These are phyloP conservation scores for Cephus nigrinus DNA, from an alignment of 2,888 invertebrate genomes.

Conservation along the genomic window DNA sequence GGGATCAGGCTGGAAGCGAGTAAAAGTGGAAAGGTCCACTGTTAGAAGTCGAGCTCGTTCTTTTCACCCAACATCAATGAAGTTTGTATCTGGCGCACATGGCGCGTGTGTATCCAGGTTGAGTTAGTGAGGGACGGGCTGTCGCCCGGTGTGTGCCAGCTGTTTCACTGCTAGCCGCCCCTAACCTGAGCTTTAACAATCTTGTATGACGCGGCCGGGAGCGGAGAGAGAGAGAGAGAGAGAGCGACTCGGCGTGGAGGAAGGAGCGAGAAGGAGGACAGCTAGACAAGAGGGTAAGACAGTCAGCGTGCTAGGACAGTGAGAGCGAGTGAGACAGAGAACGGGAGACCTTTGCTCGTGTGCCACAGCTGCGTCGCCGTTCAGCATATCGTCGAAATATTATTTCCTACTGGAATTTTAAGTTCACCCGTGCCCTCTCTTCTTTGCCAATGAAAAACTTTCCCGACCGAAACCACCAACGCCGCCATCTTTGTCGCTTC, in stretches of 20 bases:
- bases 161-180: conserved; percentile 59
- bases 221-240: conserved; percentile 11
- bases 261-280: neutral
- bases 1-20: conserved; percentile 8
- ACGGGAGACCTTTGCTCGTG: conserved; percentile 51
- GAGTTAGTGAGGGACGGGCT: conserved; percentile 65
- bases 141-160: conserved; percentile 62
- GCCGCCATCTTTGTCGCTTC: neutral
- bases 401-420: conserved; percentile 52
- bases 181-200: conserved; percentile 56
- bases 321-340: neutral
- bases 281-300: neutral
- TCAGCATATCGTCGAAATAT: conserved; percentile 63
- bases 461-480: neutral
- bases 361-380: conserved; percentile 57
- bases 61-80: conserved; percentile 58
- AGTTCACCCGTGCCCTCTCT: conserved; percentile 10
- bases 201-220: conserved; percentile 53
- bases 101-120: conserved; percentile 62
- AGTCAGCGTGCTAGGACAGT: neutral
- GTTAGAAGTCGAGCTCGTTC: conserved; percentile 10
- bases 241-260: neutral
- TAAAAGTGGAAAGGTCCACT: conserved; percentile 6
- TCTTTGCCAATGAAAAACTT: conserved; percentile 4
- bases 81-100: conserved; percentile 65